Evolutionary conservation across 2,113 vertebrate species (phyloP), one percentile per base, ranked within the genome.

Genomic region (Sardina pilchardus): DNA sequence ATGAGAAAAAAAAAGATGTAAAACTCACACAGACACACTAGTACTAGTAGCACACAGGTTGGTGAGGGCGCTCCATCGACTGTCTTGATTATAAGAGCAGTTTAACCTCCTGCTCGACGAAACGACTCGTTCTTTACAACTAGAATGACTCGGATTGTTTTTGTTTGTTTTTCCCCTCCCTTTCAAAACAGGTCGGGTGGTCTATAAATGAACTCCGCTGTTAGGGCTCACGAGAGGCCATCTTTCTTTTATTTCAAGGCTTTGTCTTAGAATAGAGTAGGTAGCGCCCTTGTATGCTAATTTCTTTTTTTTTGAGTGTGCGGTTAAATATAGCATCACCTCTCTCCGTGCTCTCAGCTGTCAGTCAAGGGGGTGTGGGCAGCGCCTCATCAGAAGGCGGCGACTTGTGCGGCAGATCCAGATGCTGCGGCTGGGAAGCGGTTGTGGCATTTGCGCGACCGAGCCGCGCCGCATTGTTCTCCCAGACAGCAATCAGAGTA

Each of bases 361-460:
- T 89, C 86, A 90, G 86, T 90, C 89, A 90, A 48, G 82, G 80
- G 80, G 89, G 89, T 89, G 84, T 84, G 81, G 36, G 30, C 26
- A 1, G 12, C 34, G 17, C 14, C 34, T 88, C 87, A 86, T 88
- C 87, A 89, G 85, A 78, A 84, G 81, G 44, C 44, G 71, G 34
- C 86, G 47, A 78, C 86, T 87, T 75, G 81, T 44, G 43, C 30
- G n/a, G 83, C 85, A 86, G 86, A 90, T 86, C 81, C 30, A 36
- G 53, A 59, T 59, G 53, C 53, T 78, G 71, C 71, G 39, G 71
- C 71, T 78, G 71, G 30, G 14, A 42, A 78, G 26, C 14, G 30
- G 16, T 39, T 24, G 30, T 42, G 43, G 34, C 50, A 36, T 42
- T 56, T 39, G 34, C 48, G 19, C 17, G 14, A 47, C 7, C 17